Conservation (phyloP, 1,140 invertebrate species). For the Megalopta genalis region DNA sequence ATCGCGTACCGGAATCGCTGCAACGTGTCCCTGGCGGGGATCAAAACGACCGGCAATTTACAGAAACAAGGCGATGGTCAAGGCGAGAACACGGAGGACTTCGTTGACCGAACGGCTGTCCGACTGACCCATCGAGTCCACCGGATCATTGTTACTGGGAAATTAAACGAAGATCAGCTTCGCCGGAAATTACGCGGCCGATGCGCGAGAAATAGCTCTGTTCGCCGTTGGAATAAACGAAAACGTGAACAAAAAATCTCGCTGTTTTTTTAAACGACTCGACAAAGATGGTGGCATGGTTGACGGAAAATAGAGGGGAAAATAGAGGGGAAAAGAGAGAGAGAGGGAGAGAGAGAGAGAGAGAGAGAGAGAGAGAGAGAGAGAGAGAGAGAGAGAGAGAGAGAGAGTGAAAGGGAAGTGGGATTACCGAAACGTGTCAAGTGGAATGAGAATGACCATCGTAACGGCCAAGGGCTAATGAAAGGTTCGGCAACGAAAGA, state of each 20-base stretch:
- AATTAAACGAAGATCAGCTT: too few relatives aligned
- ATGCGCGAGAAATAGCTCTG: too few relatives aligned
- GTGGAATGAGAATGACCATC: background rate
- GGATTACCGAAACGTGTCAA: background rate
- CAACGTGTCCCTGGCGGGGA: too few relatives aligned
- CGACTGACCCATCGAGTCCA: background rate
- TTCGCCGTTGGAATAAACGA: too few relatives aligned
- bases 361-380: too few relatives aligned
- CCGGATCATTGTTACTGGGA: background rate
- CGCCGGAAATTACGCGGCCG: too few relatives aligned
- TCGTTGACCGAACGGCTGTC: background rate
- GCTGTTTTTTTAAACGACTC: too few relatives aligned
- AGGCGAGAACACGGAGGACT: background rate
- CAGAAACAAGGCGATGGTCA: slow-evolving; percentile 46
- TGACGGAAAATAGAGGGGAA: too few relatives aligned
- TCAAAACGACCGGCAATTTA: background rate
- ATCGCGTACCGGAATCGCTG: background rate
- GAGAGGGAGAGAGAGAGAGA: background rate
- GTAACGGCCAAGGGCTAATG: slow-evolving; percentile 10
- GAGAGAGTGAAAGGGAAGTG: background rate
- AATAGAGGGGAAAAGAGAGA: too few relatives aligned
- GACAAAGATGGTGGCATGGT: too few relatives aligned
- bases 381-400: background rate
- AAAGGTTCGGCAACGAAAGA: slow-evolving; percentile 36
- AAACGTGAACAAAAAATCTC: too few relatives aligned